Evolutionary conservation across 1,140 invertebrate species (phyloP).

Genomic region (Oscheius sp.): DNA sequence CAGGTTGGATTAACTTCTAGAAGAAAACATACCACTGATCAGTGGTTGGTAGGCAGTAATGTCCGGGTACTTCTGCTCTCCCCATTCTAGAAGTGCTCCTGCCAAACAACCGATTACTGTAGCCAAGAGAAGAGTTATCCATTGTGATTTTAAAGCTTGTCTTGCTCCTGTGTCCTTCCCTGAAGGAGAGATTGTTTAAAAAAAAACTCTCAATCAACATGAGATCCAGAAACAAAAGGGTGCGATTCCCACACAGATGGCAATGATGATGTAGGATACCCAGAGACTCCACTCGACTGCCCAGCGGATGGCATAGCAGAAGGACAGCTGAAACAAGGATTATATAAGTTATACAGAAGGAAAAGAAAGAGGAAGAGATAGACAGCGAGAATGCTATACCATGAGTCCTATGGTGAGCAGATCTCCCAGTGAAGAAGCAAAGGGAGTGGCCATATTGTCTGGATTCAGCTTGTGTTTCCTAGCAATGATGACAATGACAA

Average conservation of each 20-base stretch:
- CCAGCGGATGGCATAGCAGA: not conserved
- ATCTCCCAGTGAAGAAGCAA: slow-evolving; percentile 62
- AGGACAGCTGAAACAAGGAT: too few relatives aligned
- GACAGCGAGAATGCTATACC: slow-evolving; percentile 43
- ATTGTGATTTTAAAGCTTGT: slow-evolving; percentile 11
- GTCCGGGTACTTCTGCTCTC: not conserved
- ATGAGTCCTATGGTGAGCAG: slow-evolving; percentile 52
- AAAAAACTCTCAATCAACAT: too few relatives aligned
- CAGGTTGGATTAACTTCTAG: too few relatives aligned
- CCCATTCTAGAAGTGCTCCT: slow-evolving; percentile 10
- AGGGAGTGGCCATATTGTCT: slow-evolving; percentile 93
- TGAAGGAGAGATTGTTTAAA: slow-evolving; percentile 75
- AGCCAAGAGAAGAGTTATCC: slow-evolving; percentile 19
- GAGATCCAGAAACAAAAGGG: slow-evolving; percentile 68
- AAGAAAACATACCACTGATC: slow-evolving; percentile 6
- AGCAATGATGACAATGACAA: slow-evolving; percentile 62
- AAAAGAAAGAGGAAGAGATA: slow-evolving; percentile 47
- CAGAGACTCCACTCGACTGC: not conserved
- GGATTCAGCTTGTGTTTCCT: slow-evolving; percentile 79
- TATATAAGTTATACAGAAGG: too few relatives aligned
- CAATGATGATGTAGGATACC: slow-evolving; percentile 61
- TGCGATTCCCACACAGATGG: not conserved
- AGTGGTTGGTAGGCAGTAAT: slow-evolving; percentile 21
- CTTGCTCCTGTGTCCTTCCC: slow-evolving; percentile 63
- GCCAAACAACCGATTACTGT: slow-evolving; percentile 27